Base-by-base conservation (phyloP, 64 coral and sea anemone genomes). In the Montipora cactus region DNA sequence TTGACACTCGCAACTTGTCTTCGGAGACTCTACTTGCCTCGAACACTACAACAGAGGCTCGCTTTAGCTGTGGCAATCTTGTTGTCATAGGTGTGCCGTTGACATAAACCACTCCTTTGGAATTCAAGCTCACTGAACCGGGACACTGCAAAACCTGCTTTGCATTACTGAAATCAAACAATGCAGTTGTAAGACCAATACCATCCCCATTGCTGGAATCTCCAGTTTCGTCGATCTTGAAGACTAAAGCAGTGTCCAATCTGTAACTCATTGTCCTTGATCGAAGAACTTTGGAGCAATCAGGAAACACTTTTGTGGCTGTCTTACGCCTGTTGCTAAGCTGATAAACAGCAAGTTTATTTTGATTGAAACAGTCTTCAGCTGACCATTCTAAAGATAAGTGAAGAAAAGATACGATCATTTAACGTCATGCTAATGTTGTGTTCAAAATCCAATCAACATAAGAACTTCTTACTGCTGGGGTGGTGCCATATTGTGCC, bases 231-330 rank as follows among this genome's bases (percentile, higher is more conserved):
- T 96, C 98, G 9, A 99, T 94, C 51, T 93, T 94, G 86, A 99
- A 96, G 15, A 80, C 81, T 8, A 99, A 86, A 19, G 95, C 81
- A 14, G 95, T 96, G 4, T 91, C 98, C 11, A 99, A 59, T 51
- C 92, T 92, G 72, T 99, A 99, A 75, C 98, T 99, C 98, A 99
- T 99, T 13, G 98, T 96, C 50, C 53, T 83, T 59, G 98, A 99
- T 15, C 89, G 89, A 45, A 99, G 84, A 23, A 99, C 91, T 82
- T 96, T 99, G 47, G 98, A 99, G 71, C 98, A 94, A 55, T 99
- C 98, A 7, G 98, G 98, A 18, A 99, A 99, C 20, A 99, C 92
- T 83, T 99, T 99, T 18, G 98, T 99, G 9, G 98, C 98, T 77
- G 98, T 99, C 84, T 93, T 87, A 15, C 92, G 70, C 55, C 92